Evolutionary conservation across 2,113 vertebrate genomes (phyloP).

Genomic region (Stegostoma tigrinum): DNA sequence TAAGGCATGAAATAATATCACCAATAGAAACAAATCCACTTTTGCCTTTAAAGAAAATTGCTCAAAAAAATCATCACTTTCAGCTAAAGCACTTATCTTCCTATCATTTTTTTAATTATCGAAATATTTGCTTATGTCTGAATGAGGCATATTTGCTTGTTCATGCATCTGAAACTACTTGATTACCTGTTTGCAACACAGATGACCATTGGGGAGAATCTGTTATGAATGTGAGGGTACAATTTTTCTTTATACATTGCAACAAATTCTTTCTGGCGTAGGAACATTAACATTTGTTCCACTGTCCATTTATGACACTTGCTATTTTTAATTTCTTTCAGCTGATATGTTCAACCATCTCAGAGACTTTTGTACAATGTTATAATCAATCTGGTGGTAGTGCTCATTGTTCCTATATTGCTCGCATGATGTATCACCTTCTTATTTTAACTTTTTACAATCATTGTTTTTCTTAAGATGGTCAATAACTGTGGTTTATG

Average conservation of each 20-base stretch:
- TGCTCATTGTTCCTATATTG: not conserved
- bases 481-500: too few species aligned
- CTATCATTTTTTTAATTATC: not conserved
- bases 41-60: not conserved
- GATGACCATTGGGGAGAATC: not conserved
- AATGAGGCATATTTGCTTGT: not conserved
- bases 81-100: not conserved
- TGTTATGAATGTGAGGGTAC: not conserved
- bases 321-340: not conserved
- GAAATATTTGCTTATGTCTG: not conserved
- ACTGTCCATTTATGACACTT: not conserved
- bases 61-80: not conserved
- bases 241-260: not conserved
- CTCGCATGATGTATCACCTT: not conserved
- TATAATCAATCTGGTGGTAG: not conserved
- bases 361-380: not conserved
- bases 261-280: not conserved
- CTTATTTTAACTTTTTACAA: constrained; percentile 1
- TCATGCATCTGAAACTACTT: not conserved
- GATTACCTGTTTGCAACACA: not conserved
- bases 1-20: not conserved
- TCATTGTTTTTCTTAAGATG: not conserved
- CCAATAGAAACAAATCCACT: not conserved
- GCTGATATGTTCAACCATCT: not conserved
- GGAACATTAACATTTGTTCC: not conserved